These are phyloP conservation scores for Drosophila kanapiae DNA, from an alignment of 1,140 invertebrate species.

Conservation along the genomic window DNA sequence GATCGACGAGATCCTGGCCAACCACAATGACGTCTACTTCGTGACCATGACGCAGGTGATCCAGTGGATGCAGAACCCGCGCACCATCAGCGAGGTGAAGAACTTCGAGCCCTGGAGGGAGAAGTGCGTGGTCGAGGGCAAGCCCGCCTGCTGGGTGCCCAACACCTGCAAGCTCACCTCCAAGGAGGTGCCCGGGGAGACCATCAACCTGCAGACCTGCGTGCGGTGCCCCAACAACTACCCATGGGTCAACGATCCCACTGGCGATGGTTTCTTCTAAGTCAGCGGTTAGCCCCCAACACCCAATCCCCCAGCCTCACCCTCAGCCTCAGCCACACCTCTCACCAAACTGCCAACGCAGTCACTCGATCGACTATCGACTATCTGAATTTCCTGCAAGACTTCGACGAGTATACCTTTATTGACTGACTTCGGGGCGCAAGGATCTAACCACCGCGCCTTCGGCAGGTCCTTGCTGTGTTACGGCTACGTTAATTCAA, in stretches of 20 bases:
- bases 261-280: constrained; percentile 96
- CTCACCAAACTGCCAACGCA: constrained; percentile 36
- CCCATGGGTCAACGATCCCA: constrained; percentile 93
- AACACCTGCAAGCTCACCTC: constrained; percentile 96
- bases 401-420: constrained; percentile 64
- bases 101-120: constrained; percentile 98
- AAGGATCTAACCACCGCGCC: constrained; percentile 21
- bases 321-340: constrained; percentile 13
- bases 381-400: constrained; percentile 68
- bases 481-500: constrained; percentile 67
- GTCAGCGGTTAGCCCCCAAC: constrained; percentile 73
- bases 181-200: constrained; percentile 96
- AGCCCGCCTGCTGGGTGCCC: constrained; percentile 93
- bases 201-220: constrained; percentile 96
- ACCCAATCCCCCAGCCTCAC: constrained; percentile 1
- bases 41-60: constrained; percentile 99
- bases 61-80: constrained; percentile 98
- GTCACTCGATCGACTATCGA: constrained; percentile 51
- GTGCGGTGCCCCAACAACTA: constrained; percentile 97
- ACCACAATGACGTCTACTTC: constrained; percentile 97
- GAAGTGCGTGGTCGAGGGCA: constrained; percentile 93
- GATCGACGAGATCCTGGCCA: constrained; percentile 95
- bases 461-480: constrained; percentile 78
- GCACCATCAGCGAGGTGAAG: constrained; percentile 93
- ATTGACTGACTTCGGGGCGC: constrained; percentile 70